Conservation (phyloP, 2,113 vertebrate genomes). For the Heteronetta atricapilla region DNA sequence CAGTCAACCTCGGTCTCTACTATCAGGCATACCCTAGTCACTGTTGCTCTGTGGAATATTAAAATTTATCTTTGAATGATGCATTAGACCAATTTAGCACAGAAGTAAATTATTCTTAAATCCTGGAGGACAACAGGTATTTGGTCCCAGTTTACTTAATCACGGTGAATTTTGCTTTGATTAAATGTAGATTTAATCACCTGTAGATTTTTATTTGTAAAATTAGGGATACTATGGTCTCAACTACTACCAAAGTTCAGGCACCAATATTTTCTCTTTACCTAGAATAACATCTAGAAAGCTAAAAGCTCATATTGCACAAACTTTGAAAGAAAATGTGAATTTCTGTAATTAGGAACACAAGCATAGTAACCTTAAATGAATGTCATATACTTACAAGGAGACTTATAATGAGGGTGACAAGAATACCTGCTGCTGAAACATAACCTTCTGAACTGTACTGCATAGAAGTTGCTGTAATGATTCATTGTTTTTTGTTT, state of each 20-base stretch:
- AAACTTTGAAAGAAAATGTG: background rate
- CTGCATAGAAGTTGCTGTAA: background rate
- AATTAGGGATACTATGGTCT: background rate
- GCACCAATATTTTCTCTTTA: background rate
- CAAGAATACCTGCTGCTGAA: background rate
- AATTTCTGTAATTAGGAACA: constrained; percentile 23
- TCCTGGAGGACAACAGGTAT: background rate
- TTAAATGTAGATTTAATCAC: background rate
- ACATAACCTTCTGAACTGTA: constrained; percentile 22
- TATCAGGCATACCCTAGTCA: background rate
- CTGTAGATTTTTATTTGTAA: background rate
- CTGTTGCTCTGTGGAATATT: background rate
- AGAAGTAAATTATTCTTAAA: background rate
- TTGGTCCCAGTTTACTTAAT: background rate
- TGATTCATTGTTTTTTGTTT: background rate
- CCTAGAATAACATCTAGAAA: background rate
- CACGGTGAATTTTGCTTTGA: background rate
- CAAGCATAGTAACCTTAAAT: background rate
- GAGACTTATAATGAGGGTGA: constrained; percentile 5
- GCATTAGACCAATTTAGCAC: background rate
- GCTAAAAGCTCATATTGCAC: background rate
- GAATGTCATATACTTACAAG: constrained; percentile 1
- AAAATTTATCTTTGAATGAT: background rate
- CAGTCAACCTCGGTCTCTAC: background rate
- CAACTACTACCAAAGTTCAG: background rate